Base-by-base conservation (phyloP, 2,888 invertebrate genomes). In the Mechanitis mazaeus region DNA sequence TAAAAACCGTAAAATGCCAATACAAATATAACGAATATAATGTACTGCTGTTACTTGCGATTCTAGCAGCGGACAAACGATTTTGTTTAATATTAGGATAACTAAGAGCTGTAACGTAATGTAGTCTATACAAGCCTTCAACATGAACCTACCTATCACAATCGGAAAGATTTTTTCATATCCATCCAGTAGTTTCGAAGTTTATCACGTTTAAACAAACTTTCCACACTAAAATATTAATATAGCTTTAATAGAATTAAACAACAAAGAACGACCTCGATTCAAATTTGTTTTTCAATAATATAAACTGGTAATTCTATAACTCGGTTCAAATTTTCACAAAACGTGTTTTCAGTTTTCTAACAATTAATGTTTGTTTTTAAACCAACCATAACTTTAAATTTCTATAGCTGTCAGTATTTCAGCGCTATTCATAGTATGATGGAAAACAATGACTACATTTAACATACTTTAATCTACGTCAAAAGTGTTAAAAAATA, bases 251-350 rank as follows among this genome's bases (percentile, higher is more conserved):
- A 1, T 50, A 31, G 31, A 7, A 50, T 7, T 50, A 31, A 50
- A 11, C 5, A 50, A 31, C 7, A 50, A 7, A 50, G 31, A 28
- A 28, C 58, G 68, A 60, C 64, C 68, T 63, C 63, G 56, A 61
- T 66, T 58, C 61, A 61, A 56, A 58, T 59, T 56, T 64, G 64
- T 62, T 58, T 59, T 60, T 57, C 68, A 58, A 20, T 56, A 56
- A 42, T 38, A 60, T 59, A 57, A 64, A 59, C 61, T 61, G 58
- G 57, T 66, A 64, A 64, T 61, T 59, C 60, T 64, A 45, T 54
- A 47, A 47, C 47, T 20, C 28, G 7, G n/a, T 28, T 6, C 7
- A 47, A 28, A 20, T 47, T 47, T 28, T 47, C 47, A 55, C 53
- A 35, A 58, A 33, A 59, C 63, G 20, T 20, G 20, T 20, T 20